phyloP scores from a whole-genome alignment of 92 coral and sea anemone genomes.

The Pocillopora meandrina region DNA sequence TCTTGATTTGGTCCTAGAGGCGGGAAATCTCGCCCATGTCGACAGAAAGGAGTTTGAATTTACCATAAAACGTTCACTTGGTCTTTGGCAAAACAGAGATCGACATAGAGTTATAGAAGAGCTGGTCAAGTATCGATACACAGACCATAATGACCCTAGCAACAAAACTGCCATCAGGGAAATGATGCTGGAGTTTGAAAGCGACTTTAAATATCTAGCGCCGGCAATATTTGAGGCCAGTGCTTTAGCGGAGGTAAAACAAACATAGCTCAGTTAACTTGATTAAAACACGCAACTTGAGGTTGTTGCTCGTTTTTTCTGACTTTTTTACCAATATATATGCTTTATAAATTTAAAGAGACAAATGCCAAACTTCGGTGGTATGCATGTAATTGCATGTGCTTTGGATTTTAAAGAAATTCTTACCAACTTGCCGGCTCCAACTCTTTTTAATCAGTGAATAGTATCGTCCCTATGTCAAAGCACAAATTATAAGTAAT shows the following conservation, averaged over 20 bases:
- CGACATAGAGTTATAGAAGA: not conserved
- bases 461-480: too few relatives aligned
- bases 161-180: not conserved
- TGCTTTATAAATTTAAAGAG: not conserved
- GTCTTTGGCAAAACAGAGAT: not conserved
- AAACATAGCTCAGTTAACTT: not conserved
- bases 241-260: constrained; percentile 17
- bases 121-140: constrained; percentile 13
- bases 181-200: constrained; percentile 9
- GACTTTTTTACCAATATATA: not conserved
- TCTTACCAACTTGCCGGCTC: too few relatives aligned
- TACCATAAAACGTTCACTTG: not conserved
- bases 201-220: not conserved
- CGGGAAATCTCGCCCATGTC: not conserved
- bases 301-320: not conserved
- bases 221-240: constrained; percentile 26
- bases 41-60: constrained; percentile 6
- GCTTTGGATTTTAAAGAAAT: too few relatives aligned
- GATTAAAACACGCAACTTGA: not conserved
- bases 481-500: too few relatives aligned
- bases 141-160: constrained; percentile 6
- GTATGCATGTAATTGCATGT: too few relatives aligned
- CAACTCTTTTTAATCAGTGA: too few relatives aligned
- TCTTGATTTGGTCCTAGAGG: not conserved
- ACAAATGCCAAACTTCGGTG: too few relatives aligned